These are phyloP conservation scores for Trididemnum nubilum DNA, from an alignment of 23 tunicate genomes.

Conservation along the genomic window DNA sequence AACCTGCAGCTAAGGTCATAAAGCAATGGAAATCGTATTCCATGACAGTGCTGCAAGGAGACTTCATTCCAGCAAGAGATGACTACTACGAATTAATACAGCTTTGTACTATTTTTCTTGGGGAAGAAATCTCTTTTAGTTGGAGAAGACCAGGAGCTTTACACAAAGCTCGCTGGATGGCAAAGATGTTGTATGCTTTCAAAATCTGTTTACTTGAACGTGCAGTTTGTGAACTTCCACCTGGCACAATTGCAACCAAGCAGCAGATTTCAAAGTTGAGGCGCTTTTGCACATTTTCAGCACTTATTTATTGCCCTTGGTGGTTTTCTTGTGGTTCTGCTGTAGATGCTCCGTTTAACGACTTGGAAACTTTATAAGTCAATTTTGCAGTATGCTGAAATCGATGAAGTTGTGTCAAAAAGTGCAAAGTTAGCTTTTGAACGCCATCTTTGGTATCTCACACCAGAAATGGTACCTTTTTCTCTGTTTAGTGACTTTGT, in stretches of 20 bases:
- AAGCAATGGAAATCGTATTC: no score
- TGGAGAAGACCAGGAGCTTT: slow-evolving; percentile 26
- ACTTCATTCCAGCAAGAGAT: slow-evolving; percentile 23
- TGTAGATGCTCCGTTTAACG: slow-evolving; percentile 16
- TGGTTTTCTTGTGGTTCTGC: slow-evolving; percentile 2
- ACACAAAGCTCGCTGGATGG: slow-evolving; percentile 30
- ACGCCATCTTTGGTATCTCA: slow-evolving; percentile 4
- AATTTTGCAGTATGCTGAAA: slow-evolving; percentile 17
- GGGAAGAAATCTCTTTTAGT: neutral
- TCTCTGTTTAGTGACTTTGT: slow-evolving; percentile 1
- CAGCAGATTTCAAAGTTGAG: neutral
- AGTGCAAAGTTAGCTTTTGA: slow-evolving; percentile 4
- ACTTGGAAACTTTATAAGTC: neutral
- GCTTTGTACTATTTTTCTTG: slow-evolving; percentile 22
- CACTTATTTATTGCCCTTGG: slow-evolving; percentile 7
- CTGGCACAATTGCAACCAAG: neutral
- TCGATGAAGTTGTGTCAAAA: slow-evolving; percentile 4
- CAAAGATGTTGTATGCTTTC: slow-evolving; percentile 27
- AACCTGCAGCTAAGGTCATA: neutral
- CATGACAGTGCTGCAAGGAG: neutral
- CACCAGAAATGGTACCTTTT: slow-evolving; percentile 19
- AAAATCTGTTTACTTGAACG: slow-evolving; percentile 9
- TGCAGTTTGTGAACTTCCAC: slow-evolving; percentile 1
- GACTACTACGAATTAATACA: slow-evolving; percentile 12
- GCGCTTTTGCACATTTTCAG: neutral